Evolutionary conservation across 2,888 invertebrate species (phyloP), one percentile per base, ranked within the genome.

Genomic region (Lapara coniferarum): DNA sequence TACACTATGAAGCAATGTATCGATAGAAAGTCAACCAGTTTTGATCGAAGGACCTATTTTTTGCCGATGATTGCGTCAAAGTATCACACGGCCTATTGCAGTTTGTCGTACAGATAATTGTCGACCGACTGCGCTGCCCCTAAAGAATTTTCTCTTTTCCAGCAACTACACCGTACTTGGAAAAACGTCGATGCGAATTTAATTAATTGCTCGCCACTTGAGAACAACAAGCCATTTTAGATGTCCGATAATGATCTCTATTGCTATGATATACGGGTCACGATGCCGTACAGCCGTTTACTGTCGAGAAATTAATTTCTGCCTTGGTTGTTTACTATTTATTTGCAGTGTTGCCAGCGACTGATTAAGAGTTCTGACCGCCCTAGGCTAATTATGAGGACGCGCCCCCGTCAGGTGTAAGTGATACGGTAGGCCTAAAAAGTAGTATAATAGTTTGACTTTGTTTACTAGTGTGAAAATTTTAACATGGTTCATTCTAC

Each of bases 111-210:
- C 19, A 10, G 63, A 63, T 63, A 49, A 49, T 49, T 63, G 63
- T 63, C 63, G 63, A 12, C 6, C 13, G 16, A 13, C 63, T 49
- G 44, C 63, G 19, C 7, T 46, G 63, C 16, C 6, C 63, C 63
- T 63, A 46, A 63, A 19, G 80, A 80, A 83, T 87, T 89, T 87
- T 88, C 88, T 85, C 81, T 86, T 88, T 88, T 85, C 87, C 79
- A 77, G 30, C 66, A 58, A 51, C 59, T 68, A 44, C 25, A 53
- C 59, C 78, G 79, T 86, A 85, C 78, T 77, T 75, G 78, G 86
- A 90, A 91, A 89, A 89, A 87, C 82, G 75, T 79, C 79, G 81
- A 87, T 85, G 79, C 78, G 82, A 81, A 81, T 87, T 90, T 89
- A 87, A 91, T 90, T 89, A 88, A 89, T 90, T 88, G 77, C 78